phyloP scores from a whole-genome alignment of 2,888 invertebrate genomes.

The Phragmatobia fuliginosa region DNA sequence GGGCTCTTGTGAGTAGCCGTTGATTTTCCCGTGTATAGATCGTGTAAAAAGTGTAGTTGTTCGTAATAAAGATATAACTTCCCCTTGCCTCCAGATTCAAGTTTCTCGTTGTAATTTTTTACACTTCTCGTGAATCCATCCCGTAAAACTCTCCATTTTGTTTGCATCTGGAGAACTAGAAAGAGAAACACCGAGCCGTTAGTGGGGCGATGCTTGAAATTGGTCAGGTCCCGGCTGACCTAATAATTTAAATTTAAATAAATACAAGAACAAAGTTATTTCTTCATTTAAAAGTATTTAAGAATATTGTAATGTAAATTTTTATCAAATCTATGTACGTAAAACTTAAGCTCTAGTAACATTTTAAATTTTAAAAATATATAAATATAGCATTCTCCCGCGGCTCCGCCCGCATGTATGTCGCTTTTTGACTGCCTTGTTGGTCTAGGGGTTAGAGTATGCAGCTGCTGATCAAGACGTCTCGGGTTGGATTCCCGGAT shows the following conservation, averaged over 20 bases:
- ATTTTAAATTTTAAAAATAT: too few species aligned
- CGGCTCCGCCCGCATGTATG: too few species aligned
- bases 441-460: too few species aligned
- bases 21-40: conserved; percentile 7
- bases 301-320: neutral
- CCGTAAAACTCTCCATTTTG: conserved; percentile 20
- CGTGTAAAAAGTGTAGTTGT: conserved; percentile 17
- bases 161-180: conserved; percentile 16
- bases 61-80: conserved; percentile 16
- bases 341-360: too few species aligned
- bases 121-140: conserved; percentile 22
- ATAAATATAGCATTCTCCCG: too few species aligned
- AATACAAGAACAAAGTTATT: too few species aligned
- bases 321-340: neutral
- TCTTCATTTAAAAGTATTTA: neutral
- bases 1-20: neutral
- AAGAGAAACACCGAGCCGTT: neutral
- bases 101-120: conserved; percentile 18
- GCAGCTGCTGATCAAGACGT: too few species aligned
- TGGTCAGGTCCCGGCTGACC: neutral
- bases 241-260: too few species aligned
- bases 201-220: neutral
- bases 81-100: neutral
- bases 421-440: too few species aligned
- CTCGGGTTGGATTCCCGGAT: too few species aligned